A percentile compares a stretch with the other conserved stretches of the same genome.
Evolutionary conservation across 2,797 vertebrate species (phyloP).

Genomic region (Bovichtus variegatus): DNA sequence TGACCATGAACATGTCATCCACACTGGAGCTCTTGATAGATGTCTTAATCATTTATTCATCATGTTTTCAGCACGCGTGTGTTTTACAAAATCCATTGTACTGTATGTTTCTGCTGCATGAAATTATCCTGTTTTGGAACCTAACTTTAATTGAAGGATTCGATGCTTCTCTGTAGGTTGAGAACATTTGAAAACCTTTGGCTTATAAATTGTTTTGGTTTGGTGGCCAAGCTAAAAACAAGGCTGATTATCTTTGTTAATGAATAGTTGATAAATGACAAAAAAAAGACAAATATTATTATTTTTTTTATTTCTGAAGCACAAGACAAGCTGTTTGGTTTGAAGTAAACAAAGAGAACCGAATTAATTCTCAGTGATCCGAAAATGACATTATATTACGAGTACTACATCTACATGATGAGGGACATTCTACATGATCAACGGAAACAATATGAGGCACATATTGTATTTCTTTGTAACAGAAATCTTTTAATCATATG

Average conservation of each 20-base stretch:
- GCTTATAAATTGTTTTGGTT: background rate
- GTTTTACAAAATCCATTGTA: background rate
- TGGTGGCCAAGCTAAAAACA: background rate
- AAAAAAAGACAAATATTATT: constrained; percentile 4
- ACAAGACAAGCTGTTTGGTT: background rate
- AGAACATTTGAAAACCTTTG: background rate
- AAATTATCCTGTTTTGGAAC: background rate
- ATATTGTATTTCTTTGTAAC: background rate
- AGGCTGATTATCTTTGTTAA: background rate
- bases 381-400: background rate
- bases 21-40: background rate
- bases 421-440: background rate
- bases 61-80: constrained; percentile 1
- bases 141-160: background rate
- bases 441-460: background rate
- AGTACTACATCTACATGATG: background rate
- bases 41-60: background rate
- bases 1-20: background rate
- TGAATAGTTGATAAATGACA: background rate
- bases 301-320: background rate
- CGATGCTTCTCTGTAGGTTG: background rate
- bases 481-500: background rate
- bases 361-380: background rate
- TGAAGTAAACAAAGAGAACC: background rate
- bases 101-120: background rate